These are phyloP conservation scores for Pithys albifrons DNA, from an alignment of 2,113 vertebrate genomes.

Conservation along the genomic window DNA sequence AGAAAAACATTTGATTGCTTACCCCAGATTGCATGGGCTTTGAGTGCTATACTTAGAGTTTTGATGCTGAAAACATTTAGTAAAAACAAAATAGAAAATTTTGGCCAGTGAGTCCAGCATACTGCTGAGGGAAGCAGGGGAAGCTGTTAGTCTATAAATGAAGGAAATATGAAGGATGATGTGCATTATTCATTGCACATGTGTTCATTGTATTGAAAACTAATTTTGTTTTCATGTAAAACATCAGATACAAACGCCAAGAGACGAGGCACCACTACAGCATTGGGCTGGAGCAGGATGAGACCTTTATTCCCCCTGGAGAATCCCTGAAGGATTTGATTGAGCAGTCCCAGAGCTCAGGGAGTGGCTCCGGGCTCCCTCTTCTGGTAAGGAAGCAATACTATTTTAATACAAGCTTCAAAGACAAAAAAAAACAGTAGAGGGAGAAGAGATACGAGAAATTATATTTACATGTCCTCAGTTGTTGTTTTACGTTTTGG, in stretches of 20 bases:
- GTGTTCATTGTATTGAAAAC: neutral
- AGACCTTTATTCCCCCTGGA: constrained; percentile 90
- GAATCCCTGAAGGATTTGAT: constrained; percentile 95
- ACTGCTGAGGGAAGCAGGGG: neutral
- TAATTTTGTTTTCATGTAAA: neutral
- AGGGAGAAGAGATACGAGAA: neutral
- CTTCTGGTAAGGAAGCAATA: constrained; percentile 86
- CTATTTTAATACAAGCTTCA: neutral
- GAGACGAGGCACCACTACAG: constrained; percentile 88
- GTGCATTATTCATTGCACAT: neutral
- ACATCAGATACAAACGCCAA: constrained; percentile 87
- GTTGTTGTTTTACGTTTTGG: neutral
- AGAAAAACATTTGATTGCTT: neutral
- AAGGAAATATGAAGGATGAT: neutral
- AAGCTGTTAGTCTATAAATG: neutral
- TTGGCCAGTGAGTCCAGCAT: neutral
- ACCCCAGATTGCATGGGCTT: neutral
- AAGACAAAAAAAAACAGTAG: neutral
- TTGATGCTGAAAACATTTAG: neutral
- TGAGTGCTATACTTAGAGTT: neutral
- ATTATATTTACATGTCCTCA: neutral
- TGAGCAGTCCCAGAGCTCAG: constrained; percentile 95
- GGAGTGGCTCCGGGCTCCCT: constrained; percentile 97
- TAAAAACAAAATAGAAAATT: neutral
- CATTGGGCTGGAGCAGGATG: constrained; percentile 92